Base-by-base conservation (phyloP, 2,113 vertebrate species). In the Pangasianodon gigas region DNA sequence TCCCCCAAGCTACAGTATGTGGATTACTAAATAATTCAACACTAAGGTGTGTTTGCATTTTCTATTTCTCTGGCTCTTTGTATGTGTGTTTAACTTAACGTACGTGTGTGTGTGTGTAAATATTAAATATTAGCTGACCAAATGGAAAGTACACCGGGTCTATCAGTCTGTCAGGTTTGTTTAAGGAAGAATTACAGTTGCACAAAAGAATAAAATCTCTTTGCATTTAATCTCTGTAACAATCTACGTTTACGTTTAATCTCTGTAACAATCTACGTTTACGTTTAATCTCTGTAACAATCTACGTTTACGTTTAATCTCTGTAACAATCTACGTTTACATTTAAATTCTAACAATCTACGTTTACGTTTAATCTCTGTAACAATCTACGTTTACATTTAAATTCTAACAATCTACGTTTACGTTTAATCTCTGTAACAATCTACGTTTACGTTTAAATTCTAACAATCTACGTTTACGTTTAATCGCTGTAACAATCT, bases 21-120 rank as follows among this genome's bases (percentile, higher is more conserved):
- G 26, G 48, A 52, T 81, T 81, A 51, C 29, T 79, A 51, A 81
- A 81, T 52, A 81, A 81, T 82, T 82, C n/a, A 56, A 37, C n/a
- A 82, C 1, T 56, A 82, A 16, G 14, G 80, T 56, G 80, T 32
- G 48, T 37, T 21, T 82, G 14, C 77, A 26, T 51, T 51, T 52
- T 80, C 46, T 81, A 19, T 83, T 56, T 37, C 14, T 52, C 77
- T 80, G 77, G 26, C 26, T 80, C 46, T 77, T 77, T 80, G 77
- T 77, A 24, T 51, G 75, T 48, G 21, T 81, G 48, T 83, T 83
- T 83, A 83, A 32, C 4, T 51, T 48, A 29, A 19, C 18, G 44
- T 51, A 2, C 18, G 44, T 71, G 67, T 37, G n/a, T 75, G 18
- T 46, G 19, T 69, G 8, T n/a, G 29, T 69, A 0, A 29, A 1